A percentile compares a stretch with the other conserved stretches of the same genome.
These are phyloP conservation scores for Pristionchus maxplancki DNA, from an alignment of 2,888 invertebrate species.

Conservation along the genomic window DNA sequence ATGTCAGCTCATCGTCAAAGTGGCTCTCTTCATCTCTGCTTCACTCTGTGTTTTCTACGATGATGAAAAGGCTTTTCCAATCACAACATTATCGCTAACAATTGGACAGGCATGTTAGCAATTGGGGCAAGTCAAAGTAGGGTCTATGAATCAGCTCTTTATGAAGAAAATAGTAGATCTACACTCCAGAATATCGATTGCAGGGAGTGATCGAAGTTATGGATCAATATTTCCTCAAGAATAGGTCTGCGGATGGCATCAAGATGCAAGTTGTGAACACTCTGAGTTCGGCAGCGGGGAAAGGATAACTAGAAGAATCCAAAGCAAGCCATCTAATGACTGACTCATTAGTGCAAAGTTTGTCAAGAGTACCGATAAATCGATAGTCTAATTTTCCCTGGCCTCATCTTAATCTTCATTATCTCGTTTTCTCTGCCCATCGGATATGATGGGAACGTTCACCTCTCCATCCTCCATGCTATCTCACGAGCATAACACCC, in stretches of 20 bases:
- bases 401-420: too few relatives aligned
- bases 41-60: constrained; percentile 67
- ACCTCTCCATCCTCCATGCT: too few relatives aligned
- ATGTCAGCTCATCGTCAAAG: constrained; percentile 62
- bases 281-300: background rate
- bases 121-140: background rate
- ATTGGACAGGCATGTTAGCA: constrained; percentile 59
- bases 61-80: constrained; percentile 61
- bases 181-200: background rate
- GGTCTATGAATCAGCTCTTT: background rate
- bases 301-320: constrained; percentile 31
- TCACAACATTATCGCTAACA: constrained; percentile 64
- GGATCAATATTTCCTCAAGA: constrained; percentile 66
- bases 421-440: too few relatives aligned
- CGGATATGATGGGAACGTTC: too few relatives aligned
- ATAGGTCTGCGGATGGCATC: constrained; percentile 60
- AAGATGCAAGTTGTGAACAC: constrained; percentile 52
- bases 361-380: too few relatives aligned
- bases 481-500: background rate
- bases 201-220: constrained; percentile 68
- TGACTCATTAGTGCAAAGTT: too few relatives aligned
- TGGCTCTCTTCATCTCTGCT: constrained; percentile 66
- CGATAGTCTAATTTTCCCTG: too few relatives aligned
- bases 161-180: too few relatives aligned
- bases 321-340: too few relatives aligned